Base-by-base conservation (phyloP, 1,140 invertebrate species). In the Druon quercuslanigerum region DNA sequence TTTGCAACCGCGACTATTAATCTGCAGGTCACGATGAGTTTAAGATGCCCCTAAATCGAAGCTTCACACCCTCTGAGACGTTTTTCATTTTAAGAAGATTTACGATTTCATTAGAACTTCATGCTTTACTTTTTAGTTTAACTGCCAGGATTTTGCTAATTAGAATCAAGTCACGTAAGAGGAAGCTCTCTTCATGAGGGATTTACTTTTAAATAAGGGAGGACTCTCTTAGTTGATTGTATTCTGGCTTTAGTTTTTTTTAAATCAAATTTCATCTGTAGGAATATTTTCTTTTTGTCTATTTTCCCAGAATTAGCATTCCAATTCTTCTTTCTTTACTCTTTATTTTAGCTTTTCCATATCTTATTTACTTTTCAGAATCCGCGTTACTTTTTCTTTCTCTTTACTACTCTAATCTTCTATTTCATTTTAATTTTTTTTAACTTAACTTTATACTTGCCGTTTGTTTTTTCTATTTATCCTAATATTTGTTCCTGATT, bases 1-100 rank as follows among this genome's bases (percentile, higher is more conserved):
- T 87, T 88, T 89, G 87, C 84, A 87, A 87, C 87, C 82, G 78
- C 71, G 81, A 75, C 81, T 81, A 83, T 80, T 71, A 77, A 81
- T 83, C 80, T 66, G 16, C 25, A 66, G 60, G 60, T 66, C 60
- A 66, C 33, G 60, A 66, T 66, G 25, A 66, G 25, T 66, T 66
- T 66, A 66, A 66, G 60, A 40, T 66, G 33, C 60, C 25, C 85
- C 86, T 86, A 80, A 82, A 87, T 86, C 84, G 84, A 84, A 86
- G 81, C 80, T 86, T 66, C 25, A 33, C 60, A 66, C 60, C 60
- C 60, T 16, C 16, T 33, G 33, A 66, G 60, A 46, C 60, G 13
- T 46, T 66, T 66, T 66, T 66, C 57, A 66, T 66, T 66, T 66
- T 66, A 66, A 40, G 25, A 25, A 57, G 56, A 66, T 66, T 66